These are phyloP conservation scores for Ammodytes dubius DNA, from an alignment of 2,113 vertebrate genomes.

Conservation along the genomic window DNA sequence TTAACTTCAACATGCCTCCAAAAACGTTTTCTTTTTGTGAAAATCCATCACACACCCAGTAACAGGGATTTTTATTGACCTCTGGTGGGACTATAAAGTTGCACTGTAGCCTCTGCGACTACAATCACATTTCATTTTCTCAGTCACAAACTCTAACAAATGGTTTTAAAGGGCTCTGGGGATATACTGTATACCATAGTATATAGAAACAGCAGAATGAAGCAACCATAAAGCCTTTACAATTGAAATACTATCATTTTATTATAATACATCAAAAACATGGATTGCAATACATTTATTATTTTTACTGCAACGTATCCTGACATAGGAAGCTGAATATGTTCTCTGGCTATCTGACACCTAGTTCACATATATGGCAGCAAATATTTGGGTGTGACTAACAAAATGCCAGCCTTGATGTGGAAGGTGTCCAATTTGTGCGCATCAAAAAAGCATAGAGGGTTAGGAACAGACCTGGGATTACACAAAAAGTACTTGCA, in stretches of 20 bases:
- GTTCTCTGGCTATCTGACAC: conserved; percentile 6
- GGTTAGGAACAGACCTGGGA: conserved; percentile 6
- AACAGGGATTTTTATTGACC: background rate
- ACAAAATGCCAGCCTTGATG: conserved; percentile 29
- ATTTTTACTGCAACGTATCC: background rate
- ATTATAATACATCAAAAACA: conserved; percentile 73
- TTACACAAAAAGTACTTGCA: conserved; percentile 36
- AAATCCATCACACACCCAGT: background rate
- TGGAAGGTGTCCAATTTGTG: conserved; percentile 50
- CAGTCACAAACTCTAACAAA: background rate
- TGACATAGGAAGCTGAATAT: conserved; percentile 23
- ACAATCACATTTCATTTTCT: background rate
- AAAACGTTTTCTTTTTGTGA: background rate
- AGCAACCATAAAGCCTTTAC: background rate
- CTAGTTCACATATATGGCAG: background rate
- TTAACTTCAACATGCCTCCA: background rate
- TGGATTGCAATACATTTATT: conserved; percentile 24
- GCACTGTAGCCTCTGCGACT: no score
- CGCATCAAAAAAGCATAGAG: conserved; percentile 22
- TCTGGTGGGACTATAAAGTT: background rate
- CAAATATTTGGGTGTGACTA: background rate
- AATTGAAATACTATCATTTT: conserved; percentile 57
- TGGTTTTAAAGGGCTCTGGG: background rate
- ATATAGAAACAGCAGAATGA: background rate
- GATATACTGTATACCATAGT: background rate